Base-by-base conservation (phyloP, 2,113 vertebrate genomes). In the Hippocampus zosterae region DNA sequence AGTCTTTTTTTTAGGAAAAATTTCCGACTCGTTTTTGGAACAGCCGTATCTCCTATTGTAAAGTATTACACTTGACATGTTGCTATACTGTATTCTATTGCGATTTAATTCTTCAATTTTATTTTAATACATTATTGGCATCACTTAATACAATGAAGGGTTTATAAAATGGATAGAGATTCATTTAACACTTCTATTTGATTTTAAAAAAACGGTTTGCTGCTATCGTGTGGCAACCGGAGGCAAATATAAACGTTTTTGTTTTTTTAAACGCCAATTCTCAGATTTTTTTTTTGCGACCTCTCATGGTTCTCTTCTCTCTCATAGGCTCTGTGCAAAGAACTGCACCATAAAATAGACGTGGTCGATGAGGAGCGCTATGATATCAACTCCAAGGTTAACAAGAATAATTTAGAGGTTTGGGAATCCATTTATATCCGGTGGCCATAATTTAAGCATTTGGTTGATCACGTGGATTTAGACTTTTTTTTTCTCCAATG, bases 341-440 rank as follows among this genome's bases (percentile, higher is more conserved):
- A 92, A 50, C 78, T 94, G 3, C 87, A 91, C 73, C 84, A 88
- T 50, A 91, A 92, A 80, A 92, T 91, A 5, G 91, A 92, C 25
- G 77, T 73, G 29, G 84, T 86, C 42, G 92, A 94, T 80, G 93
- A 94, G 67, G 91, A 90, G 46, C 87, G 92, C 16, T 94, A 94
- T 42, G 90, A 93, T 68, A 78, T 92, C 70, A 65, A 68, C 19
- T 27, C 67, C 42, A 93, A 94, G 85, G 92, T 92, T 40, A 18
- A 59, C 6, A 94, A 91, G 82, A 90, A 84, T 78, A 75, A 78
- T 0, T 56, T 1, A 19, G 92, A 93, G 87, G 93, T 92, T 77
- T 66, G 73, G 55, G 27, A 25, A 27, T 57, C 27, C 23, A 57
- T 57, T 27, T 50, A 6, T 37, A 21, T 21, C 37, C 10, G 12